Conservation (phyloP, 2,797 vertebrate genomes). For the Melanotaenia boesemani region DNA sequence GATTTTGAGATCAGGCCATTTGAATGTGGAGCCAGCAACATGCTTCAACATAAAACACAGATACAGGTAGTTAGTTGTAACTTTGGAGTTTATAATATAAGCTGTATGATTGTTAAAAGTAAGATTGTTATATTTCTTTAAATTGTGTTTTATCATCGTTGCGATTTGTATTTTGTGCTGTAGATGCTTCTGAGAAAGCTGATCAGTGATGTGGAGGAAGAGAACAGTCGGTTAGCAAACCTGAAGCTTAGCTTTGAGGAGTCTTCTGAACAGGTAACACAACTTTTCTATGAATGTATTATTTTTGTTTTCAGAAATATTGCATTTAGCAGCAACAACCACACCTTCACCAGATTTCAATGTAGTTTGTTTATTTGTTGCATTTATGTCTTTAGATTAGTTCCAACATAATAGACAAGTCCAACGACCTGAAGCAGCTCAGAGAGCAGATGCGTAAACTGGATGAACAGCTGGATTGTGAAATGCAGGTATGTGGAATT, state of each 20-base stretch:
- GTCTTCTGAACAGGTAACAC: slow-evolving; percentile 89
- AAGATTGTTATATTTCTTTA: not conserved
- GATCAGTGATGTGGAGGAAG: slow-evolving; percentile 90
- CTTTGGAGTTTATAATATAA: not conserved
- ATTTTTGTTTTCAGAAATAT: not conserved
- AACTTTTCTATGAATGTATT: not conserved
- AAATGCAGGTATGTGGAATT: slow-evolving; percentile 75
- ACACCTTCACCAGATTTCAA: not conserved
- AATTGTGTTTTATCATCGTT: not conserved
- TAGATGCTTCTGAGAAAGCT: slow-evolving; percentile 90
- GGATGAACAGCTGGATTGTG: slow-evolving; percentile 78
- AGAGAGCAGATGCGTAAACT: slow-evolving; percentile 83
- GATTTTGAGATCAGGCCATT: slow-evolving; percentile 92
- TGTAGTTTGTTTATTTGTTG: not conserved
- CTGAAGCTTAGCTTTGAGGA: slow-evolving; percentile 88
- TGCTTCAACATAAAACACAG: slow-evolving; percentile 86
- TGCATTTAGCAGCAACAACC: not conserved
- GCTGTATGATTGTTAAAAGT: not conserved
- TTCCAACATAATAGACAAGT: slow-evolving; percentile 80
- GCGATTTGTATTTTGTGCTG: not conserved
- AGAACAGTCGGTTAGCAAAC: slow-evolving; percentile 85
- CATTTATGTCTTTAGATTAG: slow-evolving; percentile 69
- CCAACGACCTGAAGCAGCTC: slow-evolving; percentile 81
- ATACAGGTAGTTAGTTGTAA: slow-evolving; percentile 85
- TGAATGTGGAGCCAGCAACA: slow-evolving; percentile 81